Evolutionary conservation across 2,113 vertebrate genomes (phyloP).

Genomic region (Rallus limicola): DNA sequence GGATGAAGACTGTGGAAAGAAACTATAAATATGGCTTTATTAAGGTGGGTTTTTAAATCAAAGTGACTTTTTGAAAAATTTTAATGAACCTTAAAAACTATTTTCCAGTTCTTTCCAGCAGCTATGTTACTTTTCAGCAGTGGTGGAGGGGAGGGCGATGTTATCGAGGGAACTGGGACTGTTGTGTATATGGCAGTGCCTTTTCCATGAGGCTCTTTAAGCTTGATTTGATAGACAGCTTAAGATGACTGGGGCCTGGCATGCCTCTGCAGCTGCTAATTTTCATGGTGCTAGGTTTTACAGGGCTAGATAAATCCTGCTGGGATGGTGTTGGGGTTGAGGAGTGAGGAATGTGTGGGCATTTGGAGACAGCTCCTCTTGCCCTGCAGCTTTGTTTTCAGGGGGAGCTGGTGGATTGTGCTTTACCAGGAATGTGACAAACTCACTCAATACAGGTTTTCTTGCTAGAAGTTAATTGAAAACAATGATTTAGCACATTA

Average conservation of each 20-base stretch:
- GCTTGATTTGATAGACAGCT: not conserved
- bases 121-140: conserved; percentile 1
- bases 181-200: not conserved
- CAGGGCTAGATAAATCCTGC: not conserved
- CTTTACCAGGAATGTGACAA: conserved; percentile 13
- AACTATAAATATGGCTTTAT: conserved; percentile 58
- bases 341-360: not conserved
- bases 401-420: not conserved
- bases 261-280: not conserved
- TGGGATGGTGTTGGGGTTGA: not conserved
- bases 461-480: not conserved
- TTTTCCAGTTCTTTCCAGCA: conserved; percentile 29
- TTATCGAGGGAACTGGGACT: not conserved
- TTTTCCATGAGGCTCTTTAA: not conserved
- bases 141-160: too few relatives aligned
- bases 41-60: conserved; percentile 56
- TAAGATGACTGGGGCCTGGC: not conserved
- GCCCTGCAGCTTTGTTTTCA: not conserved
- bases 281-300: not conserved
- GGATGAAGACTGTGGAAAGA: conserved; percentile 58
- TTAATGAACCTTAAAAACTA: conserved; percentile 50
- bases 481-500: not conserved
- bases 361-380: not conserved
- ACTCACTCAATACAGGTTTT: not conserved
- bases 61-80: conserved; percentile 57